Evolutionary conservation across 2,113 vertebrate species (phyloP), one percentile per base, ranked within the genome.

Genomic region (Tonatia bakeri): DNA sequence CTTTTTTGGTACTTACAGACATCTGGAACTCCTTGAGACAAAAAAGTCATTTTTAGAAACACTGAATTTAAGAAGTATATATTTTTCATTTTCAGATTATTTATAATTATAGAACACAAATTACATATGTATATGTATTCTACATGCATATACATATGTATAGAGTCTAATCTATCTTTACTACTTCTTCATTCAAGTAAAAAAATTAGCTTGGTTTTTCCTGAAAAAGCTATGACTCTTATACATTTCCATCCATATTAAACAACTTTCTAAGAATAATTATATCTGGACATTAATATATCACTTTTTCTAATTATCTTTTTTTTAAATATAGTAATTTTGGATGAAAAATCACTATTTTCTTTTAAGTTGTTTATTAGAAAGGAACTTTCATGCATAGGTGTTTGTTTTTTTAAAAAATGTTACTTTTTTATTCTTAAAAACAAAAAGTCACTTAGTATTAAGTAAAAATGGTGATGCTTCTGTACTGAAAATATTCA

Each of bases 291-390:
- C 20, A 81, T 93, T 92, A 93, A 86, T 65, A 81, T 64, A 85
- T 59, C 86, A 43, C 56, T 97, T 80, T n/a, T 87, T 87, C 83
- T 96, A 90, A 83, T 84, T 36, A 90, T 94, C 38, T 86, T 70
- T 92, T 89, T 89, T 79, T 38, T 73, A 65, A 59, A 76, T 59
- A 61, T 56, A 94, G 16, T 96, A 70, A 80, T 59, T 40, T 7
- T 70, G 11, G 15, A 40, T 94, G 45, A 47, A 96, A 95, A 96
- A 93, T 96, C 73, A 76, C 22, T 56, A 19, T 90, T 96, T 97
- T 95, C 43, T 72, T 92, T 92, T 79, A 80, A 80, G 67, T 77
- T 96, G 5, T 87, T 82, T 94, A 47, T 93, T 87, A 65, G 65
- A 95, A 83, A 28, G 82, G 64, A 89, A 8, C 31, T 95, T 91